phyloP scores from a whole-genome alignment of 2,113 vertebrate species.

The Lophura nycthemera region DNA sequence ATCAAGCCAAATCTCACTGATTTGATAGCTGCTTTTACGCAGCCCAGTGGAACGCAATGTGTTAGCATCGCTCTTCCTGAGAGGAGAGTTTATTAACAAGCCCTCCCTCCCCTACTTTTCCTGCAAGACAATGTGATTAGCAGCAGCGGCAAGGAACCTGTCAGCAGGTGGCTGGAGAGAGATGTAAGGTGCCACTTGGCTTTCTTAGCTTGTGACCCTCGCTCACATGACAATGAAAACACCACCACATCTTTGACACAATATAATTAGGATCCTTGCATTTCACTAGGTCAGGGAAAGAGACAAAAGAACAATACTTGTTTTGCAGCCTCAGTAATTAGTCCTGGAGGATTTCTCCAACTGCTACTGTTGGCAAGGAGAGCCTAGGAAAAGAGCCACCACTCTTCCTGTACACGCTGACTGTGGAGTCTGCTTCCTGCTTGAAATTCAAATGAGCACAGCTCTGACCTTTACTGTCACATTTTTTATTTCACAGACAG shows the following conservation, averaged over 20 bases:
- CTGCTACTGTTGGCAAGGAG: conserved; percentile 70
- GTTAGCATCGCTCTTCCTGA: conserved; percentile 34
- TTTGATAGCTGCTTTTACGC: conserved; percentile 69
- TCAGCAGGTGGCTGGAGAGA: conserved; percentile 30
- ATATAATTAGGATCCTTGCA: conserved; percentile 65
- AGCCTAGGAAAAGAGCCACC: conserved; percentile 56
- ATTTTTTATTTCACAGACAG: conserved; percentile 83
- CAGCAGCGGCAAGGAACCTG: conserved; percentile 6
- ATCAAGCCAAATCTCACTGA: conserved; percentile 69
- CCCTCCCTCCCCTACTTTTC: conserved; percentile 26
- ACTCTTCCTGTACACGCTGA: background rate
- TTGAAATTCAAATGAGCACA: conserved; percentile 84
- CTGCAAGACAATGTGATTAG: conserved; percentile 33
- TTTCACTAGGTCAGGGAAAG: conserved; percentile 45
- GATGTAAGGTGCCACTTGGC: conserved; percentile 33
- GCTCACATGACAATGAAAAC: conserved; percentile 39
- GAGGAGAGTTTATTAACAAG: conserved; percentile 70
- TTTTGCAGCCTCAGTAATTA: conserved; percentile 83
- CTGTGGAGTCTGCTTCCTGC: conserved; percentile 68
- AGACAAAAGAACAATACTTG: conserved; percentile 74
- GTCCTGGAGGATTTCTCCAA: conserved; percentile 81
- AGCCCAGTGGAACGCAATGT: conserved; percentile 52
- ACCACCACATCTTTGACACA: conserved; percentile 60
- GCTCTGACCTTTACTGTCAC: conserved; percentile 86
- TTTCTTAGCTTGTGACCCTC: conserved; percentile 66